Conservation (phyloP, 2,888 invertebrate genomes). For the Acrobasis repandana region DNA sequence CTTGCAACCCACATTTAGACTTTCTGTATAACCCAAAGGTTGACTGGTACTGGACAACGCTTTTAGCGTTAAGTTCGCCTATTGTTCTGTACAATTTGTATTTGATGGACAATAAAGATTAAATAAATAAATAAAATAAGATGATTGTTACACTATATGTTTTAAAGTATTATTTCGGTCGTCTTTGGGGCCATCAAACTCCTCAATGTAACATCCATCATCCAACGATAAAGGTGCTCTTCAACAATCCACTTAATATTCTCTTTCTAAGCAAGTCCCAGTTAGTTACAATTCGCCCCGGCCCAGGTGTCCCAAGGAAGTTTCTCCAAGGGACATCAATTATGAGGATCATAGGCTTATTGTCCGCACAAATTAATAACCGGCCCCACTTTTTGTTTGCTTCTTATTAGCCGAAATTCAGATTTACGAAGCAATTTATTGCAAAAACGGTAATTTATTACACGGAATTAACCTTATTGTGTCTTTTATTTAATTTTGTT, state of each 20-base stretch:
- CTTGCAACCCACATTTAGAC: too few species aligned
- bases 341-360: slow-evolving; percentile 58
- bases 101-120: too few species aligned
- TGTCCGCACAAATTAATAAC: slow-evolving; percentile 65
- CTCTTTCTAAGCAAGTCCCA: neutral
- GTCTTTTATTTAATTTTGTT: neutral
- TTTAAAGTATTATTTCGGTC: too few species aligned
- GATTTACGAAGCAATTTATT: slow-evolving; percentile 44
- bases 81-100: too few species aligned
- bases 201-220: too few species aligned
- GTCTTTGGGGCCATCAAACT: too few species aligned
- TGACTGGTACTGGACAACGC: too few species aligned
- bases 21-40: too few species aligned
- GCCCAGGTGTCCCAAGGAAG: slow-evolving; percentile 57
- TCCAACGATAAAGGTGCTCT: too few species aligned
- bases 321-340: slow-evolving; percentile 59
- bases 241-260: neutral
- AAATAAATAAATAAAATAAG: too few species aligned
- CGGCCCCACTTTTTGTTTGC: slow-evolving; percentile 58
- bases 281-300: slow-evolving; percentile 20
- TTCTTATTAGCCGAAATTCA: slow-evolving; percentile 53
- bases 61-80: too few species aligned
- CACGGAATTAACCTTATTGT: slow-evolving; percentile 3
- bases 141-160: too few species aligned
- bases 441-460: slow-evolving; percentile 33